Evolutionary conservation across 2,888 invertebrate species (phyloP).

Genomic region (Drosophila mulleri): DNA sequence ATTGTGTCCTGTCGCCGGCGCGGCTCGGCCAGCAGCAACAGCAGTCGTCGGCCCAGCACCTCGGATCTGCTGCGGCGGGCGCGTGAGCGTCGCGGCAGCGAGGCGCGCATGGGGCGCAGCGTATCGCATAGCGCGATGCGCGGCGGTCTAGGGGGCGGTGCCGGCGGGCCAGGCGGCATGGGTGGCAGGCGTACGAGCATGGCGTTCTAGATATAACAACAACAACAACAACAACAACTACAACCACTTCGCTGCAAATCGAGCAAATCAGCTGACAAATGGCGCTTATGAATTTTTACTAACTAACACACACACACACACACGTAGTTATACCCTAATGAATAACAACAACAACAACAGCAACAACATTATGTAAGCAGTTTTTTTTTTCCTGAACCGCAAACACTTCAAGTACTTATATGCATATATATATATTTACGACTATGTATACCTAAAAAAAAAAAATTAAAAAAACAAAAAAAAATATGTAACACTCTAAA

Average conservation of each 20-base stretch:
- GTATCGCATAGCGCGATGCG: constrained; percentile 83
- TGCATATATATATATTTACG: constrained; percentile 40
- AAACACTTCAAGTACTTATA: constrained; percentile 37
- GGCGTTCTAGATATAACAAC: constrained; percentile 76
- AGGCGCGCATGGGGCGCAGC: constrained; percentile 84
- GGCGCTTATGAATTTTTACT: constrained; percentile 75
- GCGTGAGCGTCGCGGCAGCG: constrained; percentile 84
- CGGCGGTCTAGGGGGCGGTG: constrained; percentile 57
- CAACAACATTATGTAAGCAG: constrained; percentile 35
- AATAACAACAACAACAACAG: constrained; percentile 18
- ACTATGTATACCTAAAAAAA: constrained; percentile 7
- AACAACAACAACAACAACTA: not conserved
- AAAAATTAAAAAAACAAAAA: not conserved
- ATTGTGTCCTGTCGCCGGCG: constrained; percentile 82
- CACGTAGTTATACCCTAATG: not conserved
- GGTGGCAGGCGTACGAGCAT: constrained; percentile 84
- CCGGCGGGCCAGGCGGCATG: constrained; percentile 69
- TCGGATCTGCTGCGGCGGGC: constrained; percentile 84
- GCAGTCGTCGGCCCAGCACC: constrained; percentile 84
- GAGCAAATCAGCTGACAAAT: constrained; percentile 64
- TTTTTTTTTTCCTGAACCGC: constrained; percentile 36
- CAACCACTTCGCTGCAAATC: not conserved
- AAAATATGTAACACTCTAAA: constrained; percentile 13
- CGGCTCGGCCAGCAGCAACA: constrained; percentile 71
- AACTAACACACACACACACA: constrained; percentile 20